Conservation (phyloP, 2,888 invertebrate genomes). For the Priocnemis perturbator region DNA sequence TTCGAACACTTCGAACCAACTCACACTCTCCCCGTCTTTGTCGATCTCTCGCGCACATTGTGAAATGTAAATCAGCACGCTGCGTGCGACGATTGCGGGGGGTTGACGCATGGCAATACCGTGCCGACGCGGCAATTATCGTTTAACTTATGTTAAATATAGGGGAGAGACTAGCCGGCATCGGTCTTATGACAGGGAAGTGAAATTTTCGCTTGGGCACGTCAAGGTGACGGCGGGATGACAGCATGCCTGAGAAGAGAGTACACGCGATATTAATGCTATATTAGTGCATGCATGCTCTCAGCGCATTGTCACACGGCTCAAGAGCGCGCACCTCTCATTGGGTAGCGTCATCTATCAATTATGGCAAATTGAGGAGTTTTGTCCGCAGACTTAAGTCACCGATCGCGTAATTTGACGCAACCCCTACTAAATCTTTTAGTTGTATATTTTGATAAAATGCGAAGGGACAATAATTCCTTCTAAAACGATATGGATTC, state of each 20-base stretch:
- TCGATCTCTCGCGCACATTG: background rate
- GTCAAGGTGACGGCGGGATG: slow-evolving; percentile 60
- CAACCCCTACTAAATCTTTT: too few species aligned
- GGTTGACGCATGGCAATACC: slow-evolving; percentile 39
- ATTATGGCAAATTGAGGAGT: background rate
- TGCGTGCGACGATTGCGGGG: slow-evolving; percentile 8
- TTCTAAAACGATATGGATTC: too few species aligned
- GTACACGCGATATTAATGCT: slow-evolving; percentile 12
- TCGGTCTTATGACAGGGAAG: slow-evolving; percentile 62
- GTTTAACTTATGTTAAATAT: slow-evolving; percentile 65
- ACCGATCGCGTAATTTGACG: too few species aligned
- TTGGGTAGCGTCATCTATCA: background rate
- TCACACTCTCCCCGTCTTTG: background rate
- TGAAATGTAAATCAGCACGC: slow-evolving; percentile 13
- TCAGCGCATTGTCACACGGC: slow-evolving; percentile 10
- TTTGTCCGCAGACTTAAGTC: too few species aligned
- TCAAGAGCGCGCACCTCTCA: background rate
- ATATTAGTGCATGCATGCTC: background rate
- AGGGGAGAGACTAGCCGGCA: slow-evolving; percentile 59
- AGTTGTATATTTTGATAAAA: too few species aligned
- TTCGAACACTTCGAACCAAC: background rate
- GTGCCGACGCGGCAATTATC: slow-evolving; percentile 58
- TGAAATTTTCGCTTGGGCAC: slow-evolving; percentile 57
- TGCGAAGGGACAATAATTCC: too few species aligned
- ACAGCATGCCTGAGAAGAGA: slow-evolving; percentile 37